Base-by-base conservation (phyloP, 2,113 vertebrate genomes). In the Neomonachus schauinslandi region DNA sequence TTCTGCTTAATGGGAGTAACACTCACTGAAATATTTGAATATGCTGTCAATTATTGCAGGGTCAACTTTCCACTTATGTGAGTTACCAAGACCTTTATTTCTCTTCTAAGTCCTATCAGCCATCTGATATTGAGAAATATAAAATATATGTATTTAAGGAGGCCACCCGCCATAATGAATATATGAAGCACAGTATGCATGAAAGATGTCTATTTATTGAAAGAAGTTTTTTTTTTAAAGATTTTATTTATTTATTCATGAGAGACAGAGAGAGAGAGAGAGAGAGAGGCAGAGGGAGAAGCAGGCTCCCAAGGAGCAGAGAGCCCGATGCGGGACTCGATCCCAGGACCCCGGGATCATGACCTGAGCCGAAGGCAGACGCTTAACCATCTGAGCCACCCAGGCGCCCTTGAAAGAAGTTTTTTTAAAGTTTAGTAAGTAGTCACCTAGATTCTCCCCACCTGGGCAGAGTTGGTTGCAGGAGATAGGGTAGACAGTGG, bases 201-300 rank as follows among this genome's bases (percentile, higher is more conserved):
- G 22, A 72, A 95, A 91, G 33, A 28, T 90, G 19, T 94, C 31
- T 84, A 21, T 92, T 79, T 88, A 59, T 36, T 86, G 59, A 86
- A 57, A 82, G 9, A 33, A 7, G 12, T 11, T 57, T 53, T 74
- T 93, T 92, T 86, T n/a, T n/a, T n/a, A n/a, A n/a, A n/a, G n/a
- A n/a, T n/a, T n/a, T n/a, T n/a, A n/a, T n/a, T n/a, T n/a, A n/a
- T n/a, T n/a, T n/a, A n/a, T n/a, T n/a, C n/a, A n/a, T n/a, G n/a
- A n/a, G n/a, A n/a, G n/a, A n/a, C n/a, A n/a, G n/a, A n/a, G n/a
- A n/a, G n/a, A n/a, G n/a, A n/a, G n/a, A n/a, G n/a, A n/a, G n/a
- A n/a, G n/a, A n/a, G n/a, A n/a, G n/a, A n/a, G n/a, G n/a, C n/a
- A n/a, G n/a, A n/a, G n/a, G n/a, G n/a, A n/a, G n/a, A n/a, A n/a